Evolutionary conservation across 2,113 vertebrate species (phyloP), one percentile per base, ranked within the genome.

Genomic region (Elgaria multicarinata): DNA sequence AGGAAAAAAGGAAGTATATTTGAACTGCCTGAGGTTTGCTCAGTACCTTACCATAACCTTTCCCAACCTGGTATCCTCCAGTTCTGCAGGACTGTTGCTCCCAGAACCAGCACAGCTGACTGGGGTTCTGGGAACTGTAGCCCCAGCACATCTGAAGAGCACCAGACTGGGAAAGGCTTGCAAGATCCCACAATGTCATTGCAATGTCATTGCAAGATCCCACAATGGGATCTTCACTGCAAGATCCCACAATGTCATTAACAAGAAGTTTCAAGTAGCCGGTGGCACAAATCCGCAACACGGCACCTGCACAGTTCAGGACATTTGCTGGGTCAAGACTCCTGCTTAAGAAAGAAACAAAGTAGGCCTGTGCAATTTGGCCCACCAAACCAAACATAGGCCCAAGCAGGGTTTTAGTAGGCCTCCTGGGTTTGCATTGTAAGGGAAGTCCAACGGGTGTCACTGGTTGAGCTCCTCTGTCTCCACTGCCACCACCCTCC

Each of bases 1-100:
- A 94, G 67, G 12, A 95, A 90, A 91, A 94, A 89, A 94, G 93
- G 26, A 90, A 53, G 22, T 46, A 72, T 28, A 91, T 77, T 20
- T 24, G 83, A 87, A 79, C n/a, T 80, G 39, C 2, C 46, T 90
- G 83, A 72, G 1, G 89, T 39, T 66, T 69, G 36, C 39, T 62
- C 66, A 42, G 87, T 87, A 89, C 42, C 2, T 53, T 69, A 50
- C 24, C 9, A 26, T 24, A 69, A 46, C 76, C 50, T n/a, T 22
- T 55, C 55, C 33, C 46, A 55, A 80, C 58, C 16, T 62, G 58
- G 20, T 62, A 5, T 20, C 58, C 58, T 20, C 58, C 58, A 62
- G 58, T 20, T 62, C 6, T 18, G 58, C 20, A 20, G 18, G 58
- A 62, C 16, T 18, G 22, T 5, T 22, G 58, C 16, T 62, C 58